Percentiles rank a stretch among this genome's conserved stretches.
Conservation (phyloP, 2,797 vertebrate genomes). For the Acanthiza pusilla region DNA sequence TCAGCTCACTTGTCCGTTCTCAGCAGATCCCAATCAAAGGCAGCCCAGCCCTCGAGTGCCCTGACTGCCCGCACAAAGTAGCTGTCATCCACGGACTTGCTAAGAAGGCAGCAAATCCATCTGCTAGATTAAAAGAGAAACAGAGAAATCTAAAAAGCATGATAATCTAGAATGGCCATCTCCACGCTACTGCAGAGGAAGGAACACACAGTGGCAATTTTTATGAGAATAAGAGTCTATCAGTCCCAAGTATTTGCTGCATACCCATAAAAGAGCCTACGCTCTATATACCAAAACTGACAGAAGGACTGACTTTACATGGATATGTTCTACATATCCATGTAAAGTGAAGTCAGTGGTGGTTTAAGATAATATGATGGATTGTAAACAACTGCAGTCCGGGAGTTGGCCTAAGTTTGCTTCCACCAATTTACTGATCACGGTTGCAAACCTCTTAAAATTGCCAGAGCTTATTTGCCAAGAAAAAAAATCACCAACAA, state of each 20-base stretch:
- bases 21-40: background rate
- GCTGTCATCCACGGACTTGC: background rate
- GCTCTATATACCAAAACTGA: background rate
- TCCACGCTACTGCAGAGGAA: background rate
- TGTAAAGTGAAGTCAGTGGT: background rate
- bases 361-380: background rate
- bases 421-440: background rate
- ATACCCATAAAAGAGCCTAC: background rate
- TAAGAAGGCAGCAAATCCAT: background rate
- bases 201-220: background rate
- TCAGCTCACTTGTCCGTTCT: background rate
- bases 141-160: background rate
- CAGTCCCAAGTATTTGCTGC: background rate
- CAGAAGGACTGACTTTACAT: background rate
- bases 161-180: background rate
- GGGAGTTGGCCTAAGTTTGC: background rate
- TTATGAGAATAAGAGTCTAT: background rate
- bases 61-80: background rate
- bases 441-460: background rate
- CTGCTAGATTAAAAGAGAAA: background rate
- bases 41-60: background rate
- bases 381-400: background rate
- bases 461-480: constrained; percentile 12
- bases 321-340: background rate
- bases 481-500: constrained; percentile 18